These are phyloP conservation scores for Acanthopagrus latus DNA, from an alignment of 2,797 vertebrate genomes.

Conservation along the genomic window DNA sequence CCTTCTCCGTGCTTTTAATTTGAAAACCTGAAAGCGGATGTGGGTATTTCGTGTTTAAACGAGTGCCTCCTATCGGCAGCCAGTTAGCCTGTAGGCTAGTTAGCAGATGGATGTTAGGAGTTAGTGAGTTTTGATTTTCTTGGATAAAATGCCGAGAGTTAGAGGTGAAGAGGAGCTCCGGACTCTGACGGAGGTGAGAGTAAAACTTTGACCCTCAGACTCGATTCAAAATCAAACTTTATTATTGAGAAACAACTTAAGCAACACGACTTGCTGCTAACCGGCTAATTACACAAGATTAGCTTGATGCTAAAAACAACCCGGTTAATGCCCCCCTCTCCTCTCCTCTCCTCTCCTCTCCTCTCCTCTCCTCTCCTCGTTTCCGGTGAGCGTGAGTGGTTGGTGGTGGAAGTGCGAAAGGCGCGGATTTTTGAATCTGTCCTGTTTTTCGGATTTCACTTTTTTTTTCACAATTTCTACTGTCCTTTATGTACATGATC, in stretches of 20 bases:
- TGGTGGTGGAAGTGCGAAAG: no score
- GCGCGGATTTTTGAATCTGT: no score
- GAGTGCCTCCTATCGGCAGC: neutral
- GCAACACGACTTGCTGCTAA: neutral
- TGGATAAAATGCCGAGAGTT: slow-evolving; percentile 51
- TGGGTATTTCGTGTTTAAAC: slow-evolving; percentile 1
- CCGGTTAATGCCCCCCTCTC: neutral
- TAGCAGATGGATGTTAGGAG: neutral
- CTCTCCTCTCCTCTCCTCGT: no score
- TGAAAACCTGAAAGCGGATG: slow-evolving; percentile 29
- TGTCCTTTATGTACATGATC: no score
- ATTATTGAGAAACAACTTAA: neutral
- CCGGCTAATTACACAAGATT: neutral
- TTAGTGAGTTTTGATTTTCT: neutral
- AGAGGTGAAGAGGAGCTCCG: slow-evolving; percentile 40
- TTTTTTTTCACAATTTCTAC: no score
- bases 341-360: no score
- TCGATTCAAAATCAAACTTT: slow-evolving; percentile 5
- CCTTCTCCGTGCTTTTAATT: slow-evolving; percentile 17
- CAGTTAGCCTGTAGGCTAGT: slow-evolving; percentile 21
- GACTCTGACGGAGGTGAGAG: slow-evolving; percentile 60
- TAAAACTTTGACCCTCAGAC: fast-evolving
- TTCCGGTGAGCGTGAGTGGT: no score
- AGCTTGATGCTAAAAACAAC: slow-evolving; percentile 36
- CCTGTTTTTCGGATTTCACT: no score